Evolutionary conservation across 37 sponge, comb jelly and placozoan genomes (phyloP).

Genomic region (Oopsacas minuta): DNA sequence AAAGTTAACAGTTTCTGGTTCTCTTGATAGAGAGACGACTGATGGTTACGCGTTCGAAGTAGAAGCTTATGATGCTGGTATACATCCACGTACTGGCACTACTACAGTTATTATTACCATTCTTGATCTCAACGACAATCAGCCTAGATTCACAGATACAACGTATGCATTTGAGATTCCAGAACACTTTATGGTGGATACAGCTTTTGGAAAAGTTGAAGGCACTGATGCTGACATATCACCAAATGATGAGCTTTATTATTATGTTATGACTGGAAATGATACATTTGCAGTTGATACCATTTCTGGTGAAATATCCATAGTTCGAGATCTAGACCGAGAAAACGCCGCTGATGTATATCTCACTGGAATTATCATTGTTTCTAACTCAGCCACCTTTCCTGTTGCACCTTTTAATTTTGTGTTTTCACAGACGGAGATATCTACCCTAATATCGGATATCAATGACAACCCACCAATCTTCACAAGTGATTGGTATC

Average conservation of each 20-base stretch:
- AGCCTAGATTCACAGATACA: not conserved
- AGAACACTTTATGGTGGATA: not conserved
- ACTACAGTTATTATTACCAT: not conserved
- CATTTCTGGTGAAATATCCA: not conserved
- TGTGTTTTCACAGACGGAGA: not conserved
- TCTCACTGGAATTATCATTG: not conserved
- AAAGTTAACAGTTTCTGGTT: not conserved
- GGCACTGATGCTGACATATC: not conserved
- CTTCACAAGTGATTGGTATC: not conserved
- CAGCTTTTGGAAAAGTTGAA: not conserved
- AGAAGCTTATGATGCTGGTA: not conserved
- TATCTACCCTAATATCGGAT: not conserved
- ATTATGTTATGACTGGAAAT: not conserved
- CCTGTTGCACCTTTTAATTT: not conserved
- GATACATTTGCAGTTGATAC: not conserved
- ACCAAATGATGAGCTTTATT: not conserved
- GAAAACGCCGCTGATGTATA: not conserved
- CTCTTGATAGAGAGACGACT: not conserved
- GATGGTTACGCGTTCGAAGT: not conserved
- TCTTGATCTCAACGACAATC: not conserved
- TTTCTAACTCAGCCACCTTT: not conserved
- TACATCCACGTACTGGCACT: constrained; percentile 7
- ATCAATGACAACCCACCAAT: not conserved
- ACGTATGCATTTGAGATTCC: not conserved
- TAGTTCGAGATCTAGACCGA: not conserved